phyloP scores from a whole-genome alignment of 2,797 vertebrate species.

The Sandelia bainsii region DNA sequence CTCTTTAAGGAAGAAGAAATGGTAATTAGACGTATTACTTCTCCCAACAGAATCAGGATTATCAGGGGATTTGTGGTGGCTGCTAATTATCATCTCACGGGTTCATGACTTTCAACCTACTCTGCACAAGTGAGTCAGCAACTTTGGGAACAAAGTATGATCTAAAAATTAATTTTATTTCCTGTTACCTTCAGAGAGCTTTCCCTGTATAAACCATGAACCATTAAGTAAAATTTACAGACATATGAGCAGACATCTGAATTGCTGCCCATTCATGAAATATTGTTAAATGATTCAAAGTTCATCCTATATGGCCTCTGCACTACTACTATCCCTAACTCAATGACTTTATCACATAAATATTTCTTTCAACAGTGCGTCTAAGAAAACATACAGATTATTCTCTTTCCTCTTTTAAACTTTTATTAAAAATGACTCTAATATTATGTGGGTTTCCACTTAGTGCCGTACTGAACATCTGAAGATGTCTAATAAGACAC shows the following conservation, averaged over 20 bases:
- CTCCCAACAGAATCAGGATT: slow-evolving; percentile 4
- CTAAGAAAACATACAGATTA: neutral
- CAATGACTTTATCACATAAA: neutral
- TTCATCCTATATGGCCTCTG: neutral
- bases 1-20: slow-evolving; percentile 1
- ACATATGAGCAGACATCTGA: neutral
- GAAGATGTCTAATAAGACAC: slow-evolving; percentile 24
- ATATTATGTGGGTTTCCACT: neutral
- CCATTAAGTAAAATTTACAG: too few species aligned
- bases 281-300: neutral
- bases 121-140: neutral
- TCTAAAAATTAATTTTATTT: neutral
- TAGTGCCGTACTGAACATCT: neutral
- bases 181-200: neutral
- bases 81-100: slow-evolving; percentile 11
- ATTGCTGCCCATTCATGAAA: too few species aligned
- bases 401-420: neutral
- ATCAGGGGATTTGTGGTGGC: neutral
- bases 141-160: neutral
- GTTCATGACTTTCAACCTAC: slow-evolving; percentile 1
- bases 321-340: neutral
- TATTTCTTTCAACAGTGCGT: too few species aligned
- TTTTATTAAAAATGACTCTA: neutral
- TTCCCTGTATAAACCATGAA: too few species aligned
- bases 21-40: slow-evolving; percentile 26